Percentiles rank a stretch among this genome's conserved stretches.
phyloP scores from a whole-genome alignment of 2,797 vertebrate species.

The Heteromormyrus szaboi region DNA sequence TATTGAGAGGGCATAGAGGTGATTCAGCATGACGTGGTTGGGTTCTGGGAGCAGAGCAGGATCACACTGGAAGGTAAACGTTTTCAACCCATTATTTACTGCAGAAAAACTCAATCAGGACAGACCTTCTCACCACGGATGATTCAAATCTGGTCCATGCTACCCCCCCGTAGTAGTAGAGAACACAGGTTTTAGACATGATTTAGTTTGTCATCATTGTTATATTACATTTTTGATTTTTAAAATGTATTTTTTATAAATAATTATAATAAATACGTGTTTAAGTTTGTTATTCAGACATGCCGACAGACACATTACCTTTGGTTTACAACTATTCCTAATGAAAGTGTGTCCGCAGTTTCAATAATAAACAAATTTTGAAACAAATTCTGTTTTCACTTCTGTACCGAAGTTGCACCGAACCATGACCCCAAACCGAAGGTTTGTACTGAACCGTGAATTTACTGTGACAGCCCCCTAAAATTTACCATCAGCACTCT shows the following conservation, averaged over 20 bases:
- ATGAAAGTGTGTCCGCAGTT: neutral
- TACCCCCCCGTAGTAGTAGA: neutral
- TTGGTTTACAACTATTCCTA: neutral
- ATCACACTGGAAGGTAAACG: conserved; percentile 72
- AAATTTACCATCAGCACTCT: neutral
- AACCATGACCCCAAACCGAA: neutral
- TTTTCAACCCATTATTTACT: neutral
- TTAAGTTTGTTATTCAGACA: neutral
- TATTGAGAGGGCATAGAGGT: conserved; percentile 92
- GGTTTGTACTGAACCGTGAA: neutral
- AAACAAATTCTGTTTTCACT: neutral
- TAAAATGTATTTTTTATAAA: neutral
- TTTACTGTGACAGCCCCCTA: neutral
- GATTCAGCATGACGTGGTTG: conserved; percentile 97
- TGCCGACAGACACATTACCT: neutral
- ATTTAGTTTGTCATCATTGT: neutral
- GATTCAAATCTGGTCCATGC: neutral
- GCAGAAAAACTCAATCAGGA: neutral
- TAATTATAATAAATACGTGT: neutral
- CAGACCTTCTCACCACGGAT: neutral
- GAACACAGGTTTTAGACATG: neutral
- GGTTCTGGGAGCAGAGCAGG: conserved; percentile 91
- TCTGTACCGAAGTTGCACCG: neutral
- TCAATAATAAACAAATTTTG: neutral
- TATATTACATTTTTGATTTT: neutral